Evolutionary conservation across 2,113 vertebrate species (phyloP).

Genomic region (Girardinichthys multiradiatus): DNA sequence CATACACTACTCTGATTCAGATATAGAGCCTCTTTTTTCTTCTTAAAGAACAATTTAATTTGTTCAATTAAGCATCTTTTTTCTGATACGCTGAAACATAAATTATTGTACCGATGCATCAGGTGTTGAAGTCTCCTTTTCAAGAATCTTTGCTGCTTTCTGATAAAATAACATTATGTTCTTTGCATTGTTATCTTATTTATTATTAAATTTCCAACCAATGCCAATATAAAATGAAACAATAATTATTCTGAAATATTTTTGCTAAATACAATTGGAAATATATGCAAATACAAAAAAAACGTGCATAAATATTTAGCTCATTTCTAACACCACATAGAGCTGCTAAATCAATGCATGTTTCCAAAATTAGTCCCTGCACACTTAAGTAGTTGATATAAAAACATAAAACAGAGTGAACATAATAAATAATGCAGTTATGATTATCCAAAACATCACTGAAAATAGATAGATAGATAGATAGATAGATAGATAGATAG

Average conservation of each 20-base stretch:
- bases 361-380: too few relatives aligned
- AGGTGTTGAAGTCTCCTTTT: too few relatives aligned
- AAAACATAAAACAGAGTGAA: neutral
- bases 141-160: too few relatives aligned
- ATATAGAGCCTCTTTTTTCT: neutral
- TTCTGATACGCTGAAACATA: too few relatives aligned
- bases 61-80: too few relatives aligned
- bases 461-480: neutral
- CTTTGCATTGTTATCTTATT: neutral
- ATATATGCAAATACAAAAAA: neutral
- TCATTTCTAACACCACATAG: neutral
- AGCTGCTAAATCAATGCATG: neutral
- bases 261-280: neutral
- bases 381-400: too few relatives aligned
- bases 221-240: neutral
- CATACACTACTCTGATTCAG: neutral
- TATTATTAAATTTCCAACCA: neutral
- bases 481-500: neutral
- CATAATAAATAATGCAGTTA: constrained; percentile 9
- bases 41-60: neutral
- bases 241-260: neutral
- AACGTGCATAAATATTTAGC: too few relatives aligned
- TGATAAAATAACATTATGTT: neutral
- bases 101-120: too few relatives aligned
- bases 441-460: constrained; percentile 41